These are phyloP conservation scores for Phytoseiulus persimilis DNA, from an alignment of 2,888 invertebrate species.

Conservation along the genomic window DNA sequence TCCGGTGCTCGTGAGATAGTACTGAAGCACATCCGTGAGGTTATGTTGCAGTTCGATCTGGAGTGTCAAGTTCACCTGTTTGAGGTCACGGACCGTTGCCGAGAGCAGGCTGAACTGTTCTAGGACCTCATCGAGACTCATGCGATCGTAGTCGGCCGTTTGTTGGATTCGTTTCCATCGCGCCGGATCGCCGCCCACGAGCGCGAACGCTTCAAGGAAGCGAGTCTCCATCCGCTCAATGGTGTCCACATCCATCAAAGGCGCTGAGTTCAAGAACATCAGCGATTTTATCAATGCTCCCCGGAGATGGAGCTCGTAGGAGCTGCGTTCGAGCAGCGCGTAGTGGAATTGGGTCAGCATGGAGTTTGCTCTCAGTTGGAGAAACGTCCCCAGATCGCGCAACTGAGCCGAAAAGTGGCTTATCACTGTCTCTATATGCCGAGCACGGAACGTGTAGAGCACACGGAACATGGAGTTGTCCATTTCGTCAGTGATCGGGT, in stretches of 20 bases:
- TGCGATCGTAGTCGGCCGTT: slow-evolving; percentile 20
- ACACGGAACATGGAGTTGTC: slow-evolving; percentile 11
- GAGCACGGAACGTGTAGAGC: slow-evolving; percentile 23
- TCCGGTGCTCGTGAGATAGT: slow-evolving; percentile 20
- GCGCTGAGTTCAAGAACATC: background rate
- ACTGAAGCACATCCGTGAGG: slow-evolving; percentile 22
- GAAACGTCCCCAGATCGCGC: slow-evolving; percentile 8
- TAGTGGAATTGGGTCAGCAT: slow-evolving; percentile 17
- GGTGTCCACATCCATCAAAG: slow-evolving; percentile 7
- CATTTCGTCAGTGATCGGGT: slow-evolving; percentile 1
- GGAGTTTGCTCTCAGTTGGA: slow-evolving; percentile 11
- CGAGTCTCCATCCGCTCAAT: background rate
- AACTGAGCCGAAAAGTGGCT: background rate
- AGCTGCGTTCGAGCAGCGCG: slow-evolving; percentile 16
- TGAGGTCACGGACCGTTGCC: slow-evolving; percentile 13
- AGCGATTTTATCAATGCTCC: background rate
- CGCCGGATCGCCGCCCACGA: slow-evolving; percentile 14
- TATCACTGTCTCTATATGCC: slow-evolving; percentile 18
- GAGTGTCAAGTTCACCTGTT: slow-evolving; percentile 7
- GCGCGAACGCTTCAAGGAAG: background rate
- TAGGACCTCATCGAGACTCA: slow-evolving; percentile 18
- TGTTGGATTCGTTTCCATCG: slow-evolving; percentile 12
- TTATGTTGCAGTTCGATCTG: slow-evolving; percentile 23
- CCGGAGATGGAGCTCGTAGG: background rate
- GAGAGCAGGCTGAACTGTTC: slow-evolving; percentile 22